Percentiles rank a stretch among this genome's conserved stretches.
Evolutionary conservation across 2,113 vertebrate species (phyloP).

Genomic region (Cyprinodon variegatus): DNA sequence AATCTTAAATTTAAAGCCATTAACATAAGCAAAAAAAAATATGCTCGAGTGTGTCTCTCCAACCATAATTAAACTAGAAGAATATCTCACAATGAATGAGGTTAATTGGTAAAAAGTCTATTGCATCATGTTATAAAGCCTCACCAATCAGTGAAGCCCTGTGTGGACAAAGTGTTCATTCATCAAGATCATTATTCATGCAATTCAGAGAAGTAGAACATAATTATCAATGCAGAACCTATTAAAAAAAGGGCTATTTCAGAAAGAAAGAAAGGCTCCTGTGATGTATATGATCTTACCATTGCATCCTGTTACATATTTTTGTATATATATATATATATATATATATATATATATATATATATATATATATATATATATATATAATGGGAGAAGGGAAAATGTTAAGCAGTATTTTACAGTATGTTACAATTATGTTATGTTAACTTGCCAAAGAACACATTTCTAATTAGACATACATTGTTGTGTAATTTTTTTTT

Average conservation of each 20-base stretch:
- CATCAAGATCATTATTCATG: not conserved
- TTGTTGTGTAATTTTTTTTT: too few relatives aligned
- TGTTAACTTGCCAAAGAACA: too few relatives aligned
- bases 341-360: too few relatives aligned
- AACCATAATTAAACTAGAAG: not conserved
- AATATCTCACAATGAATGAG: not conserved
- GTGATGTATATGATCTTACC: too few relatives aligned
- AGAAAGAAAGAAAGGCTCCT: too few relatives aligned
- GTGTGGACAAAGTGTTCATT: not conserved
- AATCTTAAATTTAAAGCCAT: not conserved
- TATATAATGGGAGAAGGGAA: not conserved
- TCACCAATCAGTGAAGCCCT: not conserved
- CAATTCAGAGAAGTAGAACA: not conserved
- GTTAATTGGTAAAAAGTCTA: conserved; percentile 3
- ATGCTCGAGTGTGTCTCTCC: too few relatives aligned
- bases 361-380: too few relatives aligned
- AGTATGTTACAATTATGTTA: too few relatives aligned
- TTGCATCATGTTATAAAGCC: not conserved
- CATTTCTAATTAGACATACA: too few relatives aligned
- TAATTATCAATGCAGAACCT: not conserved
- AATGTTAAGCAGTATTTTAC: not conserved
- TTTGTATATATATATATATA: too few relatives aligned
- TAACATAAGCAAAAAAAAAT: not conserved
- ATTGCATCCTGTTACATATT: too few relatives aligned
- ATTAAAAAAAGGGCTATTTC: not conserved